phyloP scores from a whole-genome alignment of 2,113 vertebrate species.

The Sturnus vulgaris region DNA sequence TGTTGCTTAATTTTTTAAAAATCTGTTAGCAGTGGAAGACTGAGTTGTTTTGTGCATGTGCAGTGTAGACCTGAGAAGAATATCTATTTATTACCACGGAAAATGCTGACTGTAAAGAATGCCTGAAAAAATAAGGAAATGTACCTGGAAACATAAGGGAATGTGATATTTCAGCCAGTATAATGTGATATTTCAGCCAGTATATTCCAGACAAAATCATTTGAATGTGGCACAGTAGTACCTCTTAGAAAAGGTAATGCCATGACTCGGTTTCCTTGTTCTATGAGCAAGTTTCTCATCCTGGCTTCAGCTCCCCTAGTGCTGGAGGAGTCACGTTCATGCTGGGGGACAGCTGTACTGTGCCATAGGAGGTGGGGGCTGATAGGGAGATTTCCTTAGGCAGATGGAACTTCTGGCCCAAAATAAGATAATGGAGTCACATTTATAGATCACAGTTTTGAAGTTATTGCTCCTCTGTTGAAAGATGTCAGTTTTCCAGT shows the following conservation, averaged over 20 bases:
- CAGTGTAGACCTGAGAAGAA: not conserved
- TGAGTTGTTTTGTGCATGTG: not conserved
- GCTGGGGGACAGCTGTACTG: not conserved
- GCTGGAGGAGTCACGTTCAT: rapidly evolving
- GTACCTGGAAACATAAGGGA: not conserved
- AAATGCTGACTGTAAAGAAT: not conserved
- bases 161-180: not conserved
- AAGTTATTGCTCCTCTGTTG: not conserved
- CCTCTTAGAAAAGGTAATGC: not conserved
- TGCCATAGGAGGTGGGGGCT: not conserved
- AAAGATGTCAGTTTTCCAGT: not conserved
- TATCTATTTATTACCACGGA: not conserved
- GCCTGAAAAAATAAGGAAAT: not conserved
- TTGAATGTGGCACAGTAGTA: not conserved
- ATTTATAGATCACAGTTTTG: not conserved
- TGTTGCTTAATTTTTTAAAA: not conserved
- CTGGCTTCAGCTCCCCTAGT: not conserved
- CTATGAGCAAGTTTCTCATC: not conserved
- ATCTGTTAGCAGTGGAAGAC: not conserved
- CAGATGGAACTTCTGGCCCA: not conserved
- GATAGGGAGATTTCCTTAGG: not conserved
- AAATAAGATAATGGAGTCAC: not conserved
- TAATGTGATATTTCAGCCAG: not conserved
- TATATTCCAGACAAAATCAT: not conserved
- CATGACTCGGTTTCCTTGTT: not conserved